These are phyloP conservation scores for Kuschelorhynchus macadamiae DNA, from an alignment of 2,888 invertebrate species.

Conservation along the genomic window DNA sequence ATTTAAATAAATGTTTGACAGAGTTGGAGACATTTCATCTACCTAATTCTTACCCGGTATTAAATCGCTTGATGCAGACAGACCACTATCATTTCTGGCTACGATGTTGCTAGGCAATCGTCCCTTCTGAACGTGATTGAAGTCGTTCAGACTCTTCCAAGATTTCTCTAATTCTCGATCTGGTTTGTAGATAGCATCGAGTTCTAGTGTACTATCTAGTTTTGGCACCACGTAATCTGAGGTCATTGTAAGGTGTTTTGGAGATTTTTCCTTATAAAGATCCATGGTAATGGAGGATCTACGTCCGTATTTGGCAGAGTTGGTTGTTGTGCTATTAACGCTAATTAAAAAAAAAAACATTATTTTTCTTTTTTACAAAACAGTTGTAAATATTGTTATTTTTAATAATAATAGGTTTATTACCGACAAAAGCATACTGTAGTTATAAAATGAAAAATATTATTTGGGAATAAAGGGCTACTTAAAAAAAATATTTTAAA, in stretches of 20 bases:
- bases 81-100: constrained; percentile 53
- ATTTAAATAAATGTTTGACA: neutral
- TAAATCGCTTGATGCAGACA: constrained; percentile 31
- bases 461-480: too few relatives aligned
- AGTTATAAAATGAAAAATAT: neutral
- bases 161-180: constrained; percentile 58
- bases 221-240: constrained; percentile 60
- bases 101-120: constrained; percentile 55
- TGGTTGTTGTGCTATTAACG: constrained; percentile 14
- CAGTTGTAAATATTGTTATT: too few relatives aligned
- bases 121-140: constrained; percentile 63
- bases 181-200: constrained; percentile 45
- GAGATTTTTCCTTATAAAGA: constrained; percentile 52
- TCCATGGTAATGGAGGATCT: constrained; percentile 59
- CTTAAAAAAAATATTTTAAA: too few relatives aligned
- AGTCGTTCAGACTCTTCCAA: constrained; percentile 60
- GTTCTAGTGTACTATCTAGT: constrained; percentile 53
- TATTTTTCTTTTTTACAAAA: too few relatives aligned
- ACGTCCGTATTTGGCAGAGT: constrained; percentile 60
- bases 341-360: neutral
- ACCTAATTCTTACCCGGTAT: constrained; percentile 38
- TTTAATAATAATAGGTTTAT: too few relatives aligned
- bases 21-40: neutral
- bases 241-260: constrained; percentile 55
- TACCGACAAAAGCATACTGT: neutral